These are phyloP conservation scores for Laticauda colubrina DNA, from an alignment of 2,113 vertebrate species.

Conservation along the genomic window DNA sequence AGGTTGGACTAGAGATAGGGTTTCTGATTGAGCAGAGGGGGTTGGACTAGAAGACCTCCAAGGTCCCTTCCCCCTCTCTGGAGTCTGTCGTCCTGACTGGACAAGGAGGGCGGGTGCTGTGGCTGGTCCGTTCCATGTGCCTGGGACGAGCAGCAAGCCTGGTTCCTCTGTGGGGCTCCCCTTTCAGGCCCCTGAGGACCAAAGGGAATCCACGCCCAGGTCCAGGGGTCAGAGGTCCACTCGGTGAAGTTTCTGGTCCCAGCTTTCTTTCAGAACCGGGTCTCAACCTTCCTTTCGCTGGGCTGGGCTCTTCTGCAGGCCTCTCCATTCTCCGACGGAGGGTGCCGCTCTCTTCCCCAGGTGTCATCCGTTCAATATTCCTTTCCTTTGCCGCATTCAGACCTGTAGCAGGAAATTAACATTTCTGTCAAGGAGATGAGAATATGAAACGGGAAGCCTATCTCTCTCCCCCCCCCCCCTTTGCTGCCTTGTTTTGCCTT, in stretches of 20 bases:
- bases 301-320: too few species aligned
- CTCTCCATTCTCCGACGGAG: background rate
- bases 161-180: background rate
- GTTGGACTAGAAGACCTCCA: background rate
- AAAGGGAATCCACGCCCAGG: background rate
- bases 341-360: fast-evolving
- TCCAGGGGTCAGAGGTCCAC: background rate
- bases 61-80: background rate
- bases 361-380: fast-evolving
- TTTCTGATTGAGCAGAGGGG: background rate
- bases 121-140: background rate
- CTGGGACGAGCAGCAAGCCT: too few species aligned
- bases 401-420: background rate
- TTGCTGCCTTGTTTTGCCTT: slow-evolving; percentile 36
- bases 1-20: background rate
- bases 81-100: background rate
- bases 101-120: background rate
- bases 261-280: background rate
- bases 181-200: background rate
- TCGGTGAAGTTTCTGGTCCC: background rate
- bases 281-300: too few species aligned
- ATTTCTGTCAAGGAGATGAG: slow-evolving; percentile 36
- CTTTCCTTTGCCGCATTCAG: fast-evolving
- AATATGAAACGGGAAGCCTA: background rate
- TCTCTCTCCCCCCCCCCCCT: fast-evolving